These are phyloP conservation scores for Napeogenes sylphis DNA, from an alignment of 2,888 invertebrate species.

Conservation along the genomic window DNA sequence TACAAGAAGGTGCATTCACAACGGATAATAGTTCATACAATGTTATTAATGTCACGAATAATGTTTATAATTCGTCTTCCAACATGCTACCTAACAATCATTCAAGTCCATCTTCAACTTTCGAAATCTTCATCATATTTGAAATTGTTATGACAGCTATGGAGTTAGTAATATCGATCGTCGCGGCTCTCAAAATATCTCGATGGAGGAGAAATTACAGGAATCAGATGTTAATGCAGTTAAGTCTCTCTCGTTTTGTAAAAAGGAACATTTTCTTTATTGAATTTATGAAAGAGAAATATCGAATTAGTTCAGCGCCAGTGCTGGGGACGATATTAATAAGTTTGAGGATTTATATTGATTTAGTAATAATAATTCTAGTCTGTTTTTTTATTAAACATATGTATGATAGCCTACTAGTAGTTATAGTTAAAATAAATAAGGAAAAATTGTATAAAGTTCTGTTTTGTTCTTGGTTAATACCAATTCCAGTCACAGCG, in stretches of 20 bases:
- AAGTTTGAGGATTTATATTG: slow-evolving; percentile 55
- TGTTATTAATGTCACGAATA: slow-evolving; percentile 6
- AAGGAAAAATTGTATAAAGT: slow-evolving; percentile 52
- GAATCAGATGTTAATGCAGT: slow-evolving; percentile 69
- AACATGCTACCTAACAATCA: slow-evolving; percentile 20
- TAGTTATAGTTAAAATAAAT: slow-evolving; percentile 60
- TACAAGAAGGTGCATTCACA: slow-evolving; percentile 17
- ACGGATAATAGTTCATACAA: slow-evolving; percentile 13
- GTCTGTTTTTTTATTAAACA: slow-evolving; percentile 67
- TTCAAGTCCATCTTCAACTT: slow-evolving; percentile 34
- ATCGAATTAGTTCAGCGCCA: slow-evolving; percentile 27
- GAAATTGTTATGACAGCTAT: slow-evolving; percentile 64
- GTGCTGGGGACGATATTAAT: slow-evolving; percentile 36
- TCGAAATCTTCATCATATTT: slow-evolving; percentile 52
- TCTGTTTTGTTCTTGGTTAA: slow-evolving; percentile 55
- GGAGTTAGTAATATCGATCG: slow-evolving; percentile 53
- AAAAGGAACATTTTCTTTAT: slow-evolving; percentile 54
- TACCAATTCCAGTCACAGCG: slow-evolving; percentile 52
- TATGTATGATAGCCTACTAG: slow-evolving; percentile 65
- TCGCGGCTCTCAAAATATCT: slow-evolving; percentile 56
- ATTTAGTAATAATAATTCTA: slow-evolving; percentile 61
- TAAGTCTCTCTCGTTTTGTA: slow-evolving; percentile 58
- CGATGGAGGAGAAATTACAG: slow-evolving; percentile 67
- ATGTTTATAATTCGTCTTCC: slow-evolving; percentile 11
- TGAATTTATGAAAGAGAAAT: slow-evolving; percentile 44